These are phyloP conservation scores for Brachionus rotundiformis DNA, from an alignment of 1,140 invertebrate species.

Conservation along the genomic window DNA sequence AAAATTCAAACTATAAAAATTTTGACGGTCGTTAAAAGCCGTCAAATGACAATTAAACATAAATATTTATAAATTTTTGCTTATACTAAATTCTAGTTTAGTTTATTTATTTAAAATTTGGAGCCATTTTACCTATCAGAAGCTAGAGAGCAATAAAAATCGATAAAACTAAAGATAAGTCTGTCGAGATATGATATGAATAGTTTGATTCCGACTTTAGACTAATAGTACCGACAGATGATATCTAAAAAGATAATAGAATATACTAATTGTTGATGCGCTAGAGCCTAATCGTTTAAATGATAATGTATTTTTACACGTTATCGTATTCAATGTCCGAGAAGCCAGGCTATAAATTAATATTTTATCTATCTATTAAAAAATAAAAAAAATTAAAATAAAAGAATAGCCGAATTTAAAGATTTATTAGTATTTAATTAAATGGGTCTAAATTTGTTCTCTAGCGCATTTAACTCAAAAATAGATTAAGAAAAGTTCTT, in stretches of 20 bases:
- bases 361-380: not conserved
- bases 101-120: not conserved
- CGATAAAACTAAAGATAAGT: not conserved
- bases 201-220: slow-evolving; percentile 13
- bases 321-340: slow-evolving; percentile 11
- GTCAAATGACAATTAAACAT: not conserved
- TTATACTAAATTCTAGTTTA: not conserved
- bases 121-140: not conserved
- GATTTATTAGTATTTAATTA: slow-evolving; percentile 7
- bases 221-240: not conserved
- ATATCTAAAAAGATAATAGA: slow-evolving; percentile 1
- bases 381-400: not conserved
- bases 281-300: not conserved
- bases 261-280: not conserved
- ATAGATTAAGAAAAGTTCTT: not conserved
- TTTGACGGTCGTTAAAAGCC: not conserved
- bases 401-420: not conserved
- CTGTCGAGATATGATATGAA: not conserved
- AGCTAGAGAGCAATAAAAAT: slow-evolving; percentile 3
- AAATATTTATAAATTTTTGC: slow-evolving; percentile 12
- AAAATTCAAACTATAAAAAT: not conserved
- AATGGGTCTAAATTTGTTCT: not conserved
- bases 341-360: not conserved
- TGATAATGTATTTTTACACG: slow-evolving; percentile 15
- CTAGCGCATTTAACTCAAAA: not conserved